phyloP scores from a whole-genome alignment of 2,113 vertebrate species.

The Indicator maculatus region DNA sequence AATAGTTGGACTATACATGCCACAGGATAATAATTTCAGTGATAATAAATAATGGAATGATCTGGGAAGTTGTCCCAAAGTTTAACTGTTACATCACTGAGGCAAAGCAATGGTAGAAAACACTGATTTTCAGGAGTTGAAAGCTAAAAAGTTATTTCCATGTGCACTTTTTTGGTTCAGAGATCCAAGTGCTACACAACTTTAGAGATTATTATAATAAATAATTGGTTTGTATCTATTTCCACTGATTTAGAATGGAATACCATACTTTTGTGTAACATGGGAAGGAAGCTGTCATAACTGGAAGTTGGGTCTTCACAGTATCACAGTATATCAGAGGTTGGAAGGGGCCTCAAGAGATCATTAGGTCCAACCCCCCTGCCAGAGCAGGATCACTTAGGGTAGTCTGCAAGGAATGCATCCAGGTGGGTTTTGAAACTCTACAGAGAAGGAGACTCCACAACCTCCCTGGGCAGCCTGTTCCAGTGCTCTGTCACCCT shows the following conservation, averaged over 20 bases:
- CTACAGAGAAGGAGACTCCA: too few species aligned
- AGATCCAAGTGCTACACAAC: background rate
- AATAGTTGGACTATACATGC: background rate
- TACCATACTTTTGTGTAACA: background rate
- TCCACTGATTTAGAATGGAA: background rate
- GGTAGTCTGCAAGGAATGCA: too few species aligned
- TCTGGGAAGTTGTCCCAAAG: background rate
- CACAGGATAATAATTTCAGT: background rate
- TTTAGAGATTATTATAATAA: background rate
- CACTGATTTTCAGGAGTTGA: background rate
- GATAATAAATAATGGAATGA: background rate
- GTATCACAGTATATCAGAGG: too few species aligned
- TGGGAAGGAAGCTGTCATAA: rapidly evolving
- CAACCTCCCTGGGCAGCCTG: too few species aligned
- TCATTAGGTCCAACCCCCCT: too few species aligned
- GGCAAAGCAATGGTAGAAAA: background rate
- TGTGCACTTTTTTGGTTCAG: background rate
- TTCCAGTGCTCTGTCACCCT: too few species aligned
- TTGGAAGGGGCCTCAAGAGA: too few species aligned
- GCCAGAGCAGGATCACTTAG: too few species aligned
- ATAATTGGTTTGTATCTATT: rapidly evolving
- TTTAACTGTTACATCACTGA: background rate
- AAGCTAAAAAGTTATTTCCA: background rate
- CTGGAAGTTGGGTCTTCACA: background rate
- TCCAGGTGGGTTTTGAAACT: too few species aligned